A percentile compares a stretch with the other conserved stretches of the same genome.
Evolutionary conservation across 2,113 vertebrate genomes (phyloP).

Genomic region (Gasterosteus nipponicus): DNA sequence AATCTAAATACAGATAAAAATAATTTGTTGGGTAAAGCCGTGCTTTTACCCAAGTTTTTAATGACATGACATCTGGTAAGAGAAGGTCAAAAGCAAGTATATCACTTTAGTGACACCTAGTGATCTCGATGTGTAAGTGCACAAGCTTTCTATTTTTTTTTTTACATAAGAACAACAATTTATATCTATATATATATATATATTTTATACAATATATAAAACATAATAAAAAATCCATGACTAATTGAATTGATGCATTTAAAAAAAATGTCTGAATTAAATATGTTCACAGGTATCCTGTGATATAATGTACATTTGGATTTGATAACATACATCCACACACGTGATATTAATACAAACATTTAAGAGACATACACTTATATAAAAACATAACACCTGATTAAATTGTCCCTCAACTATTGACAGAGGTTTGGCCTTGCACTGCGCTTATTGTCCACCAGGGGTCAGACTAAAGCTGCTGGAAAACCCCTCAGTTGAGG

Average conservation of each 20-base stretch:
- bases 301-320: background rate
- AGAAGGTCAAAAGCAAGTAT: background rate
- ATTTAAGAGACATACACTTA: background rate
- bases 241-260: background rate
- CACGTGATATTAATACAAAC: background rate
- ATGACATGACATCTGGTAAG: slow-evolving; percentile 11
- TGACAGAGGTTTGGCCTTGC: background rate
- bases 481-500: background rate
- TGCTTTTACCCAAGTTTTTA: too few species aligned
- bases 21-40: background rate
- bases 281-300: background rate
- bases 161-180: background rate
- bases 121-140: slow-evolving; percentile 9
- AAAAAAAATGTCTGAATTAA: background rate
- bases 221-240: background rate
- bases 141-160: background rate
- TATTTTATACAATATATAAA: background rate
- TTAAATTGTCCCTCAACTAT: background rate
- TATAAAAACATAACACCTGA: background rate
- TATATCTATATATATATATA: background rate
- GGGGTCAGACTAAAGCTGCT: slow-evolving; percentile 48
- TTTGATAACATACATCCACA: background rate
- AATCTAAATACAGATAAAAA: background rate
- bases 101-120: slow-evolving; percentile 56
- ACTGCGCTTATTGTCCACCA: slow-evolving; percentile 28